These are phyloP conservation scores for Turdus rufiventris DNA, from an alignment of 2,113 vertebrate genomes.

Conservation along the genomic window DNA sequence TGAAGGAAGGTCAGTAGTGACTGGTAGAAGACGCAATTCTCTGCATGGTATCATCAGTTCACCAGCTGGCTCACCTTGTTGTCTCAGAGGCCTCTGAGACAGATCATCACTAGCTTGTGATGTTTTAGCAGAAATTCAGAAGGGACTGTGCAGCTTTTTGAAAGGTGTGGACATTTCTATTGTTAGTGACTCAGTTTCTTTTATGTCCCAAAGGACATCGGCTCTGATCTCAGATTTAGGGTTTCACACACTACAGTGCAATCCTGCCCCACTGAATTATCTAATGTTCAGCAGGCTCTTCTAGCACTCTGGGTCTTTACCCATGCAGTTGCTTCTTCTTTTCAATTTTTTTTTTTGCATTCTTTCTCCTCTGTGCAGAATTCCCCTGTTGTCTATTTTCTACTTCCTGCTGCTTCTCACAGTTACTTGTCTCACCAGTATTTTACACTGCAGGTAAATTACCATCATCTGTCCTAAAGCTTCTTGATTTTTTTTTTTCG, in stretches of 20 bases:
- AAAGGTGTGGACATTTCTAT: not conserved
- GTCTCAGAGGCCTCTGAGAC: not conserved
- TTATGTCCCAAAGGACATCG: not conserved
- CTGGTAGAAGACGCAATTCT: not conserved
- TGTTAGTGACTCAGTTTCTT: not conserved
- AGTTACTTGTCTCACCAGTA: not conserved
- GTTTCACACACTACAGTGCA: fast-evolving
- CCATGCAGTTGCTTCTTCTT: not conserved
- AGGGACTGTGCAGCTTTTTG: not conserved
- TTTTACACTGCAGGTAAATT: not conserved
- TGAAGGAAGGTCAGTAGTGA: not conserved
- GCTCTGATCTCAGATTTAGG: not conserved
- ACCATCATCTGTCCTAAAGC: not conserved
- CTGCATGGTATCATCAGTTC: not conserved
- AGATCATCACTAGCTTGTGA: not conserved
- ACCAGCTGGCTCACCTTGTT: fast-evolving
- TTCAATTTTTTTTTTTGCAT: not conserved
- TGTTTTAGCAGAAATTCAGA: not conserved
- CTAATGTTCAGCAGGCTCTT: not conserved
- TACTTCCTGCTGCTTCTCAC: not conserved
- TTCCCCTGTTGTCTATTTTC: not conserved
- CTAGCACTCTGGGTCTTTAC: not conserved
- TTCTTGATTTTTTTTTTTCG: not conserved
- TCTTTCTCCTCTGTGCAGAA: not conserved
- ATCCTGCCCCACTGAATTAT: not conserved